Conservation (phyloP, 53 echinoderm and acorn worm species). For the Hippasteria phrygiana region DNA sequence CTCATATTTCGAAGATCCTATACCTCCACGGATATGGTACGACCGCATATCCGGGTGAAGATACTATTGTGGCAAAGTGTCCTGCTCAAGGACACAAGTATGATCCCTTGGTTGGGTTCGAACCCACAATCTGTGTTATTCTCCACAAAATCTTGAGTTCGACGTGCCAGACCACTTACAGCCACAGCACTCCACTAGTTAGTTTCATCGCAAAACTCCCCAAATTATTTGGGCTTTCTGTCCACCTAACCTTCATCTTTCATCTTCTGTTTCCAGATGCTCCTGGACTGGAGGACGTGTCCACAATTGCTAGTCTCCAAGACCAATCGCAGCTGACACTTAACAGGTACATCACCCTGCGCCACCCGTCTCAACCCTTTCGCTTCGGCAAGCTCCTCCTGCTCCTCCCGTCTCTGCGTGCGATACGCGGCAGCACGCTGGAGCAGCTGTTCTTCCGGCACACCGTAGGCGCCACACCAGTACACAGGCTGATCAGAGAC, state of each 20-base stretch:
- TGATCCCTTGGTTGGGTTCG: no score
- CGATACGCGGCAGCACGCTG: slow-evolving; percentile 86
- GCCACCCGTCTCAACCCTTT: slow-evolving; percentile 89
- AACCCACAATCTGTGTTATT: no score
- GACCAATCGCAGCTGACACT: slow-evolving; percentile 97
- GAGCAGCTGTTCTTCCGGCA: slow-evolving; percentile 96
- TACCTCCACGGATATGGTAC: no score
- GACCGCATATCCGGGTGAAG: no score
- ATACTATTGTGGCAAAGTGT: no score
- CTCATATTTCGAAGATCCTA: no score
- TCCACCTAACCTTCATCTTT: neutral
- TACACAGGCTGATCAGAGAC: slow-evolving; percentile 71
- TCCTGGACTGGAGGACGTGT: slow-evolving; percentile 74
- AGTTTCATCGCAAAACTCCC: no score
- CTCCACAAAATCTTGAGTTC: no score
- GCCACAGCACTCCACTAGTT: no score
- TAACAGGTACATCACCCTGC: slow-evolving; percentile 85
- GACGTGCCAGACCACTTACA: no score
- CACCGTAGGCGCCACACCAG: slow-evolving; percentile 85
- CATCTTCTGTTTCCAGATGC: slow-evolving; percentile 61
- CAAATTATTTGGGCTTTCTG: neutral
- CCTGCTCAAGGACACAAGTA: no score
- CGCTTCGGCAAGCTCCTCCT: slow-evolving; percentile 94
- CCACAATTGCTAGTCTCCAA: slow-evolving; percentile 82
- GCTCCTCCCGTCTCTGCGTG: slow-evolving; percentile 85